Evolutionary conservation across 2,113 vertebrate genomes (phyloP), one percentile per base, ranked within the genome.

Genomic region (Epinephelus fuscoguttatus): DNA sequence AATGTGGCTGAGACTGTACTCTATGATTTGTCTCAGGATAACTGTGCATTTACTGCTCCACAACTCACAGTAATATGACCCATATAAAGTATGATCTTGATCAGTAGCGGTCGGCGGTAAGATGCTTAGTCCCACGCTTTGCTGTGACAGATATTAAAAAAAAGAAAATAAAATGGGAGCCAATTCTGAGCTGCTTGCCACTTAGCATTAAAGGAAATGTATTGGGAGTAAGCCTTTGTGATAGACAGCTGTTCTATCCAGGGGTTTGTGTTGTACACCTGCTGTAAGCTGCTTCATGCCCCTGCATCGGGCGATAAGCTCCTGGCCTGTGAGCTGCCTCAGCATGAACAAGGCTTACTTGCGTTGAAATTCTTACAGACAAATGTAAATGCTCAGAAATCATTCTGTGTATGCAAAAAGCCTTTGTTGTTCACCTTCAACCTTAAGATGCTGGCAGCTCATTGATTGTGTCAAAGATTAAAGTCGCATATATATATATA

Each of bases 291-390:
- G 85, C 81, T 88, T 88, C 77, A 60, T 86, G 50, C 78, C 57
- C 30, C 82, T 77, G 88, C 77, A 80, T 82, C n/a, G 23, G 80
- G 67, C 21, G 86, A 92, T 89, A 88, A 91, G 84, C 81, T 80
- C 52, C 56, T 72, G 57, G 79, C 57, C 86, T 61, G 71, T 80
- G 85, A 81, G 84, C 56, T 17, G 50, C 63, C 81, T 82, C 90
- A 84, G 81, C 90, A 72, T 62, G 78, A 88, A 79, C 69, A 45
- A 52, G 80, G 72, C 81, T 78, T 76, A 78, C 66, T 74, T 76
- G 56, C 27, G 53, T 57, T 40, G 19, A 72, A 75, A 81, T 68
- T 75, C 70, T 87, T 19, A 72, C 52, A 63, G 70, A 75, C 14
- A 53, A 68, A 89, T 86, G 71, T 82, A 85, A 85, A 89, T 80